Percentiles rank a stretch among this genome's conserved stretches.
phyloP scores from a whole-genome alignment of 2,797 vertebrate genomes.

The Geotrypetes seraphini region DNA sequence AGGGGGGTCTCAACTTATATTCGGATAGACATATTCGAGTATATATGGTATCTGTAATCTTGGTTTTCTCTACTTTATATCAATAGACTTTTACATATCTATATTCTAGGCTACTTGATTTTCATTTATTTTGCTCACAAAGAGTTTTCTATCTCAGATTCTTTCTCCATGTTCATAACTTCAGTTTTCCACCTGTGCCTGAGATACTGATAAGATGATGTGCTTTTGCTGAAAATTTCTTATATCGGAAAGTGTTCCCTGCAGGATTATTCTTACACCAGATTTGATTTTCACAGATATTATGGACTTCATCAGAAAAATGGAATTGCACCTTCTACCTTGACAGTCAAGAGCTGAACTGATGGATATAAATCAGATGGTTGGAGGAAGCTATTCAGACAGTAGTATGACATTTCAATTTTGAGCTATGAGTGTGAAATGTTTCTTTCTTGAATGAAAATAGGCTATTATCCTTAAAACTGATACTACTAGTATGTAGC shows the following conservation, averaged over 20 bases:
- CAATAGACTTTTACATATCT: too few species aligned
- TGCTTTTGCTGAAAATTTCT: slow-evolving; percentile 12
- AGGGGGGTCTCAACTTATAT: too few species aligned
- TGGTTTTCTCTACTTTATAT: too few species aligned
- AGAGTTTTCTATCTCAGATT: too few species aligned
- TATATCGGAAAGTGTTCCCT: slow-evolving; percentile 18
- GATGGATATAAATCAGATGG: not conserved
- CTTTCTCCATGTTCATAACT: too few species aligned
- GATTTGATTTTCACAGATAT: slow-evolving; percentile 22
- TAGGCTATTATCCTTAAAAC: not conserved
- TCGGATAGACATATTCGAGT: too few species aligned
- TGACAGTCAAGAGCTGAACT: not conserved
- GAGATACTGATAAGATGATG: slow-evolving; percentile 15
- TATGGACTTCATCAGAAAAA: slow-evolving; percentile 15
- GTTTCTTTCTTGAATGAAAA: not conserved
- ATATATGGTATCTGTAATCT: too few species aligned
- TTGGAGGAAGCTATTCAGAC: slow-evolving; percentile 1
- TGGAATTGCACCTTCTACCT: slow-evolving; percentile 12
- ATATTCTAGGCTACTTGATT: too few species aligned
- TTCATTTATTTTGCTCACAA: too few species aligned
- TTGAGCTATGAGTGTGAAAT: not conserved
- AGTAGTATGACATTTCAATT: not conserved
- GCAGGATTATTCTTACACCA: slow-evolving; percentile 12
- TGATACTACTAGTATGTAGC: not conserved
- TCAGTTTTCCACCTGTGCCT: slow-evolving; percentile 12